These are phyloP conservation scores for Amiota minor DNA, from an alignment of 2,888 invertebrate species.

Conservation along the genomic window DNA sequence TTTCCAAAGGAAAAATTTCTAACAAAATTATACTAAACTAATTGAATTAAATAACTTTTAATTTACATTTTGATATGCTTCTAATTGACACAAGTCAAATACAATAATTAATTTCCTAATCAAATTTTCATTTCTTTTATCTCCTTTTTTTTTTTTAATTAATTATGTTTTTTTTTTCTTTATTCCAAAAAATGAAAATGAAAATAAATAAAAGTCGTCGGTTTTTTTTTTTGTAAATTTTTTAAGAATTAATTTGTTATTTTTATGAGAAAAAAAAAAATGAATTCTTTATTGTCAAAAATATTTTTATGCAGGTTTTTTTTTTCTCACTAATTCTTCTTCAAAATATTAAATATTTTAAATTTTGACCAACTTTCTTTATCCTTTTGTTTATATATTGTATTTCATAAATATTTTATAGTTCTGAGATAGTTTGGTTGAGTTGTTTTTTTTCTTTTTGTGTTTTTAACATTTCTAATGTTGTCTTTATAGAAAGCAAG, in stretches of 20 bases:
- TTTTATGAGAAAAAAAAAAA: conserved; percentile 33
- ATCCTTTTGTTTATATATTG: conserved; percentile 39
- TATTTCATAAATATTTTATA: conserved; percentile 39
- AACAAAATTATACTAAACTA: no score
- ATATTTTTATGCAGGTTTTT: conserved; percentile 51
- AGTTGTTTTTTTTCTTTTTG: not conserved
- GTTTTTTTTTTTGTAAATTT: conserved; percentile 1
- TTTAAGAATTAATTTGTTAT: conserved; percentile 6
- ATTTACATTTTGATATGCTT: conserved; percentile 52
- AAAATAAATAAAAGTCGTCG: conserved; percentile 22
- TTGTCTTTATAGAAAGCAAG: not conserved
- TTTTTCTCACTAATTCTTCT: conserved; percentile 35
- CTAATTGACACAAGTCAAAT: conserved; percentile 56
- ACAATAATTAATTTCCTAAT: conserved; percentile 1
- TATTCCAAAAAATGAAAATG: not conserved
- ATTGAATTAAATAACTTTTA: no score
- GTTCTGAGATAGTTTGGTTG: conserved; percentile 47
- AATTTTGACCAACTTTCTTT: not conserved
- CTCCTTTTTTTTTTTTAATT: not conserved
- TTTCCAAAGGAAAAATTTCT: no score
- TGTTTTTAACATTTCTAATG: not conserved
- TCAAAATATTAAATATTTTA: conserved; percentile 41
- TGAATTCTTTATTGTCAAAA: conserved; percentile 52
- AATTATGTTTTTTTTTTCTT: not conserved
- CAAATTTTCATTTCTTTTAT: not conserved